phyloP scores from a whole-genome alignment of 2,797 vertebrate species.

The Gambusia yucatana region DNA sequence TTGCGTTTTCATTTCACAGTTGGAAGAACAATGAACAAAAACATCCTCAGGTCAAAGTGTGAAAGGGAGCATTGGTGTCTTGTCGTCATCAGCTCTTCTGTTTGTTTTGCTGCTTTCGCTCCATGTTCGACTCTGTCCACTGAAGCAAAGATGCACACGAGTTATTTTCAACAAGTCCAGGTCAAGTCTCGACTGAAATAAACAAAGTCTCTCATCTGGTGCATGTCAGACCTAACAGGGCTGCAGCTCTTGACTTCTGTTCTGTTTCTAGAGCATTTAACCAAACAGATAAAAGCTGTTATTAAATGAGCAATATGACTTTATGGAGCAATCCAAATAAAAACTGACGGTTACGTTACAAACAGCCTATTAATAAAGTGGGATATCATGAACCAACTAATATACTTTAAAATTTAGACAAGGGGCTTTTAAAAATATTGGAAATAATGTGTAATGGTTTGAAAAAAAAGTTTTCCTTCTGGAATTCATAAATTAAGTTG shows the following conservation, averaged over 20 bases:
- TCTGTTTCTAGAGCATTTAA: neutral
- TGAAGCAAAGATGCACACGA: neutral
- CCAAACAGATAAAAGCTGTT: neutral
- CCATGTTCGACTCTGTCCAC: neutral
- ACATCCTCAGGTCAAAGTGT: neutral
- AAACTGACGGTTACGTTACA: too few relatives aligned
- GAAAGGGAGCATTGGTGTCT: neutral
- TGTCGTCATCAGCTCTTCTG: neutral
- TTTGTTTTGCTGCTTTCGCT: neutral
- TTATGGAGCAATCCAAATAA: too few relatives aligned
- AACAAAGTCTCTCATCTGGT: neutral
- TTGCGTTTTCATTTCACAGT: neutral
- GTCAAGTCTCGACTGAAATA: neutral
- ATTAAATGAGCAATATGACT: neutral
- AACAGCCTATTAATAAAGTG: too few relatives aligned
- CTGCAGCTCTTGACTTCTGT: neutral
- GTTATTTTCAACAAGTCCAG: neutral
- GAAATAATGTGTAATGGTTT: too few relatives aligned
- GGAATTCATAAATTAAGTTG: too few relatives aligned
- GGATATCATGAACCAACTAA: too few relatives aligned
- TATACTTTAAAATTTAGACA: too few relatives aligned
- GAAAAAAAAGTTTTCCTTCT: too few relatives aligned
- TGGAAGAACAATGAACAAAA: neutral
- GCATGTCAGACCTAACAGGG: neutral
- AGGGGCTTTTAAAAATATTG: too few relatives aligned